Percentiles rank a stretch among this genome's conserved stretches.
Evolutionary conservation across 2,113 vertebrate genomes (phyloP).

Genomic region (Calyptomena viridis): DNA sequence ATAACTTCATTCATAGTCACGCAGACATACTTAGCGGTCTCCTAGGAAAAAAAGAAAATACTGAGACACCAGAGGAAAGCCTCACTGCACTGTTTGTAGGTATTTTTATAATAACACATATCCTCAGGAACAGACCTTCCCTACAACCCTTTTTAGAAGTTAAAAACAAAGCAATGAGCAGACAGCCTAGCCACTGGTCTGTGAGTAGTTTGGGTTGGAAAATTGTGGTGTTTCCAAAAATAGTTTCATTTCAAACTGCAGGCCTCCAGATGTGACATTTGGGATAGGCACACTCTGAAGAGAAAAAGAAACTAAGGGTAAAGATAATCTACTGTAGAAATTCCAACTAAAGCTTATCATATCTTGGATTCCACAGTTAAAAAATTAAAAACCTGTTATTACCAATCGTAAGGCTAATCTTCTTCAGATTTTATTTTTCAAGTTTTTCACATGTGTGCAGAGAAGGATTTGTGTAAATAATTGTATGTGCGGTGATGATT

Average conservation of each 20-base stretch:
- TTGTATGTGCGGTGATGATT: background rate
- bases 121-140: constrained; percentile 35
- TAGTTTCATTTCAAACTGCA: constrained; percentile 66
- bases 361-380: background rate
- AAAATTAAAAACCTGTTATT: background rate
- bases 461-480: background rate
- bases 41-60: constrained; percentile 29
- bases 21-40: constrained; percentile 42
- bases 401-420: background rate
- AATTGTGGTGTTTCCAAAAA: constrained; percentile 71
- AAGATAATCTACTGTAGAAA: constrained; percentile 50
- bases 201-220: constrained; percentile 66
- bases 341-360: constrained; percentile 6
- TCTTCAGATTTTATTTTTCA: background rate
- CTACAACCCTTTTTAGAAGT: constrained; percentile 37
- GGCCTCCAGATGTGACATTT: constrained; percentile 73
- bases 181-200: constrained; percentile 54
- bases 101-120: constrained; percentile 47
- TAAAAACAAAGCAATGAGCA: constrained; percentile 62
- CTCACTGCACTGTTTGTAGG: constrained; percentile 2
- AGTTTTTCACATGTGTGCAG: background rate
- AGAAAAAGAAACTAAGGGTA: constrained; percentile 52
- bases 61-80: constrained; percentile 29
- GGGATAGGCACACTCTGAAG: constrained; percentile 45
- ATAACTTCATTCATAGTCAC: constrained; percentile 51